These are phyloP conservation scores for Enteromius radiatus DNA, from an alignment of 2,797 vertebrate genomes.

Conservation along the genomic window DNA sequence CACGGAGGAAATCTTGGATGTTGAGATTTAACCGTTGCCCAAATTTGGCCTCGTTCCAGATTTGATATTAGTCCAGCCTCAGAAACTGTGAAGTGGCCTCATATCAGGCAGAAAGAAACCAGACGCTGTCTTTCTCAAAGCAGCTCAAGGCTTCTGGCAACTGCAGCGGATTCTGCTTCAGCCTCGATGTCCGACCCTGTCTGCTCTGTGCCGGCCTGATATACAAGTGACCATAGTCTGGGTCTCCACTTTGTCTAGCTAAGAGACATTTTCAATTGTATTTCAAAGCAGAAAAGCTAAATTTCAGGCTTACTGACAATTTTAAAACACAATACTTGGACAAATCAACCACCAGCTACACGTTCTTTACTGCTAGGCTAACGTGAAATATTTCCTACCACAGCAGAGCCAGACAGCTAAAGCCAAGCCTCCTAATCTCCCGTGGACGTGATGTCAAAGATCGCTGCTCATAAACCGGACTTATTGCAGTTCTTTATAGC, in stretches of 20 bases:
- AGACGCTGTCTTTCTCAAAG: constrained; percentile 52
- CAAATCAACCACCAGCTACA: not conserved
- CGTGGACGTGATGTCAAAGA: constrained; percentile 26
- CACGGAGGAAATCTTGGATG: constrained; percentile 50
- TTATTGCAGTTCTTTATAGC: constrained; percentile 17
- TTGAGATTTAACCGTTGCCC: constrained; percentile 34
- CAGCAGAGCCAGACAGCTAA: constrained; percentile 9
- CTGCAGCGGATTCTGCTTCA: constrained; percentile 24
- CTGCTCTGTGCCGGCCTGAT: constrained; percentile 17
- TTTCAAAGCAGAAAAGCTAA: constrained; percentile 3
- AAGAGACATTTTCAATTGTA: constrained; percentile 32
- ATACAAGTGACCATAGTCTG: constrained; percentile 37
- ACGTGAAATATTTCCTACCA: constrained; percentile 13
- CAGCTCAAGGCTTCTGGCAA: constrained; percentile 51
- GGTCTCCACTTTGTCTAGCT: constrained; percentile 25
- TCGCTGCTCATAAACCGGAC: constrained; percentile 10
- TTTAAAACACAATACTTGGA: constrained; percentile 18
- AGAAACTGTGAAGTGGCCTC: constrained; percentile 54
- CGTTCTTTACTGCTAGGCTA: constrained; percentile 5
- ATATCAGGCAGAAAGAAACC: constrained; percentile 56
- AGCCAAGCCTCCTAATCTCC: constrained; percentile 16
- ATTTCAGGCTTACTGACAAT: constrained; percentile 13
- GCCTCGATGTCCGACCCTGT: constrained; percentile 33
- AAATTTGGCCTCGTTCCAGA: constrained; percentile 41
- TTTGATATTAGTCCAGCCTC: constrained; percentile 42